These are phyloP conservation scores for Miniopterus natalensis DNA, from an alignment of 2,113 vertebrate genomes.

Conservation along the genomic window DNA sequence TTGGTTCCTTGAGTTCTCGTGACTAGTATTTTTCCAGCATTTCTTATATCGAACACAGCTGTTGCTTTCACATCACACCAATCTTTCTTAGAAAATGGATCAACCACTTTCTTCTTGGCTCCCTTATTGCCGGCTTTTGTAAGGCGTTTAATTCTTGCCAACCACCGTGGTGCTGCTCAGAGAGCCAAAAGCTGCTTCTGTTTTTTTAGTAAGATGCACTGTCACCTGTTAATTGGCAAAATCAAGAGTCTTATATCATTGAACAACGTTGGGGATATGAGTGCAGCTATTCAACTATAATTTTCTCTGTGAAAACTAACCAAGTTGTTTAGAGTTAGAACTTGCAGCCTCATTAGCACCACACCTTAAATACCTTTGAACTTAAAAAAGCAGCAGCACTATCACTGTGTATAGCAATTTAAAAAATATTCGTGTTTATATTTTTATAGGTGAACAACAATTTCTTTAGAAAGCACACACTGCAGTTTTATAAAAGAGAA, in stretches of 20 bases:
- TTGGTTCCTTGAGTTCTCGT: not conserved
- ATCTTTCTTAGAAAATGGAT: not conserved
- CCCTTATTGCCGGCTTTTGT: not conserved
- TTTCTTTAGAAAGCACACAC: not conserved
- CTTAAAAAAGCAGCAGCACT: not conserved
- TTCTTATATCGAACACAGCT: not conserved
- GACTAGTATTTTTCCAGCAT: not conserved
- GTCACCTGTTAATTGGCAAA: not conserved
- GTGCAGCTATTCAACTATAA: not conserved
- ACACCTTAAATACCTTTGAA: not conserved
- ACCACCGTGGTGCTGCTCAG: not conserved
- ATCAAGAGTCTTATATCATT: not conserved
- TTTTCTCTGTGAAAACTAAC: not conserved
- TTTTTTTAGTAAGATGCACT: not conserved
- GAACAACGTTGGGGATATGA: not conserved
- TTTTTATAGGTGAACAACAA: not conserved
- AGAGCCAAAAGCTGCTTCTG: not conserved
- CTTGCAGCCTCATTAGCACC: not conserved
- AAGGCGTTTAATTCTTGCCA: not conserved
- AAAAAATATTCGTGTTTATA: not conserved
- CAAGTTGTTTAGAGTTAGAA: not conserved
- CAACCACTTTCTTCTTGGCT: not conserved
- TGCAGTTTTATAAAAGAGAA: not conserved
- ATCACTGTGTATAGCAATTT: not conserved
- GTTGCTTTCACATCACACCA: not conserved